Evolutionary conservation across 1,140 invertebrate genomes (phyloP), one percentile per base, ranked within the genome.

Genomic region (Choristoneura fumiferana): DNA sequence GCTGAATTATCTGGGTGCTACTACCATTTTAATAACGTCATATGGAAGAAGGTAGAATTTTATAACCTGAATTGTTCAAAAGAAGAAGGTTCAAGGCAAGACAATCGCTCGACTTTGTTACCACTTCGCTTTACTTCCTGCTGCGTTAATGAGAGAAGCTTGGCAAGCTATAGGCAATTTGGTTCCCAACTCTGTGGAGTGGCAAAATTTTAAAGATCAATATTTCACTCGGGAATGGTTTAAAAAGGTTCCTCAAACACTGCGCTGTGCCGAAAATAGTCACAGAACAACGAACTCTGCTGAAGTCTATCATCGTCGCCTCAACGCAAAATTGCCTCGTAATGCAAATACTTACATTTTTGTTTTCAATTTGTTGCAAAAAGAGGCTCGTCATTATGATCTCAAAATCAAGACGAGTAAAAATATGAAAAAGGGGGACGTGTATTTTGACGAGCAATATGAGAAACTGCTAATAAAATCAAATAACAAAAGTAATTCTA

Each of bases 181-280:
- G n/a, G 37, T 13, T 39, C 37, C 37, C 15, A 39, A 39, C 37
- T 39, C 37, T 39, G 37, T 39, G 37, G 37, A 39, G 37, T 39
- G 37, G 12, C 8, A 13, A 13, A 39, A 1, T 39, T 39, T 39
- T 39, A 39, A 39, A 39, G 37, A 39, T 13, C 1, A 39, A 1
- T 39, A 39, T 39, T 39, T 39, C 37, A 13, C 15, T 39, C 1
- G 2, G 9, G 8, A 13, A 9, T 39, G 37, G 37, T 39, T 39
- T 13, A 39, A 39, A 39, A 39, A 39, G 12, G 10, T 13, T 39
- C 37, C 1, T 39, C 10, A 39, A 13, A 39, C 15, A 39, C 37
- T 39, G 37, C 2, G 37, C 37, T 39, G 37, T 12, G 37, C 37
- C 37, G 12, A 39, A 13, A 39, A 39, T 13, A 39, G 12, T 13